A percentile compares a stretch with the other conserved stretches of the same genome.
Evolutionary conservation across 2,797 vertebrate genomes (phyloP).

Genomic region (Odontamblyopus lacepedii): DNA sequence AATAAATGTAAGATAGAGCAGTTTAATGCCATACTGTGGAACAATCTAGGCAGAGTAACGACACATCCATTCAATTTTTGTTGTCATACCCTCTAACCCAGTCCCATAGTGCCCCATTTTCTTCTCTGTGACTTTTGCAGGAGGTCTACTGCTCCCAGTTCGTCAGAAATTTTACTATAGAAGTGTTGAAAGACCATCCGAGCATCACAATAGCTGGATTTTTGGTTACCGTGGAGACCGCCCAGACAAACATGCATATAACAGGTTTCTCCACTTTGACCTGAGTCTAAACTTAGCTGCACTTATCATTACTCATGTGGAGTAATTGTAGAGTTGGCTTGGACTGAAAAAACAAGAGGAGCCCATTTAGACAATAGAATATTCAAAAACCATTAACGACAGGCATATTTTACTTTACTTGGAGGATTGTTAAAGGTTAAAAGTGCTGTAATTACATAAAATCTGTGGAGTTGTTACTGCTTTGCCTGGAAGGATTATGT

Average conservation of each 20-base stretch:
- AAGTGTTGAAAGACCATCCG: neutral
- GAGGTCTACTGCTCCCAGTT: neutral
- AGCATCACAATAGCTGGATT: neutral
- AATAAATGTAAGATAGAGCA: too few species aligned
- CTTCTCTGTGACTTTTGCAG: neutral
- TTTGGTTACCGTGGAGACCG: neutral
- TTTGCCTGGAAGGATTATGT: neutral
- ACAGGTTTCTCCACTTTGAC: constrained; percentile 49
- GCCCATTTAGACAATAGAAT: neutral
- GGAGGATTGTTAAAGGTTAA: too few species aligned
- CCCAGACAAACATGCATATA: neutral
- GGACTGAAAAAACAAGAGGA: neutral
- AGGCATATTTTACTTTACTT: too few species aligned
- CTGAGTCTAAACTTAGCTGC: constrained; percentile 39
- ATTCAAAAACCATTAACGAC: neutral
- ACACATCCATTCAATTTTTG: too few species aligned
- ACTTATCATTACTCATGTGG: constrained; percentile 27
- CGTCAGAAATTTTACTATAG: neutral
- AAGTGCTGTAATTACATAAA: too few species aligned
- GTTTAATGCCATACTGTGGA: too few species aligned
- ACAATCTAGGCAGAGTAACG: too few species aligned
- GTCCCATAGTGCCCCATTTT: neutral
- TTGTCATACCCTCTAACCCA: too few species aligned
- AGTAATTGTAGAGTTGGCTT: constrained; percentile 33
- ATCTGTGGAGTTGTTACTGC: neutral